Evolutionary conservation across 2,888 invertebrate species (phyloP).

Genomic region (Oscheius onirici): DNA sequence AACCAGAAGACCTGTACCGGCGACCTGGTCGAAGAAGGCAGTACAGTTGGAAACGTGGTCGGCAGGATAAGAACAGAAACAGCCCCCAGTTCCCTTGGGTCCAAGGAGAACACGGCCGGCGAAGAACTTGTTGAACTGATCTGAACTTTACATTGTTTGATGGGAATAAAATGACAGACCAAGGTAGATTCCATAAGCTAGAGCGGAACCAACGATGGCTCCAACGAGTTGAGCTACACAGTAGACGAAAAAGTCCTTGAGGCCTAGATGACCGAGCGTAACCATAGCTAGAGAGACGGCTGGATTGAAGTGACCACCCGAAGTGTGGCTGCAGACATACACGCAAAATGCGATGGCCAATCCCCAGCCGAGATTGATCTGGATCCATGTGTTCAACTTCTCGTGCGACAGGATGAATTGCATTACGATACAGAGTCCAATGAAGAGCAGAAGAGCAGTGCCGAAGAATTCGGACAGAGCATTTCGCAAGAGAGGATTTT

Average conservation of each 20-base stretch:
- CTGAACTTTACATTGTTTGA: constrained; percentile 37
- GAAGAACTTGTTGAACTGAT: constrained; percentile 55
- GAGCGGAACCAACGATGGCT: constrained; percentile 59
- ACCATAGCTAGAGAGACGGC: constrained; percentile 59
- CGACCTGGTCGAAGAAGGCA: constrained; percentile 64
- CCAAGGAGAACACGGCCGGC: constrained; percentile 46
- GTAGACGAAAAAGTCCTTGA: constrained; percentile 58
- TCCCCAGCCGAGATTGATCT: constrained; percentile 63
- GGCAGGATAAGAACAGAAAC: constrained; percentile 66
- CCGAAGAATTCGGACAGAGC: constrained; percentile 65
- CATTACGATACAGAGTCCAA: constrained; percentile 63
- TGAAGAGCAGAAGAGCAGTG: constrained; percentile 46
- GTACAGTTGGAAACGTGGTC: constrained; percentile 58
- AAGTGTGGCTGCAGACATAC: constrained; percentile 57
- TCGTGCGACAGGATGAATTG: constrained; percentile 63
- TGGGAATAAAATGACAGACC: constrained; percentile 33
- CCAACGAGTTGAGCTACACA: constrained; percentile 57
- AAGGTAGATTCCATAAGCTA: constrained; percentile 55
- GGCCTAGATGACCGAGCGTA: constrained; percentile 55
- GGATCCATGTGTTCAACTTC: constrained; percentile 65
- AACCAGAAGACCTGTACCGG: constrained; percentile 63
- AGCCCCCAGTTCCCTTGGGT: constrained; percentile 56
- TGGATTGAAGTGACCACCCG: constrained; percentile 62
- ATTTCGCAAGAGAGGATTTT: constrained; percentile 55
- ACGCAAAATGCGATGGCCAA: constrained; percentile 63